phyloP scores from a whole-genome alignment of 2,113 vertebrate genomes.

The Rousettus leschenaultii region DNA sequence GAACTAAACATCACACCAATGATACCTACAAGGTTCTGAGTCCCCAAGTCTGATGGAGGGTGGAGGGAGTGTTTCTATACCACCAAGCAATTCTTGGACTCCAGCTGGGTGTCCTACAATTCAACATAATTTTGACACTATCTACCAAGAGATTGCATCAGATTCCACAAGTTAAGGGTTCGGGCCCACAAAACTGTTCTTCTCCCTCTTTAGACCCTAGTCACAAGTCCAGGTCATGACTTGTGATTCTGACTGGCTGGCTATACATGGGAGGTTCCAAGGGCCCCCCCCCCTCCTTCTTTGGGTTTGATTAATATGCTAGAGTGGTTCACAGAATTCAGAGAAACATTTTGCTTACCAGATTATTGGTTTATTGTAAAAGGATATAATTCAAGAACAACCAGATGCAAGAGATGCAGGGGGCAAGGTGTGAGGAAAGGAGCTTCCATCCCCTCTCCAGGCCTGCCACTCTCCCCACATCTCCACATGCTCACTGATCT shows the following conservation, averaged over 20 bases:
- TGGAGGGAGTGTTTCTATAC: not conserved
- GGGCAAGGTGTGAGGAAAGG: not conserved
- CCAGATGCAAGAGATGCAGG: not conserved
- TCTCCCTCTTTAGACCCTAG: not conserved
- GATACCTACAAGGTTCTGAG: not conserved
- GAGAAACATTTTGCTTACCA: not conserved
- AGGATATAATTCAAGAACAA: not conserved
- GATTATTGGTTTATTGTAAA: not conserved
- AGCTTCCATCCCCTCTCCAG: not conserved
- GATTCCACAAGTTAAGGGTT: not conserved
- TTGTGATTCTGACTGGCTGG: not conserved
- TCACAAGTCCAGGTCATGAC: not conserved
- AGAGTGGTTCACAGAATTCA: not conserved
- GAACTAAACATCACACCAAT: not conserved
- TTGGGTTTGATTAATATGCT: not conserved
- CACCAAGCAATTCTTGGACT: not conserved
- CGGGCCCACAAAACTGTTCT: not conserved
- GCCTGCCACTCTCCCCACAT: not conserved
- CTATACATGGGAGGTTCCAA: not conserved
- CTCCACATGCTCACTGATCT: not conserved
- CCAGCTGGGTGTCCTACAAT: not conserved
- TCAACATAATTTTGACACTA: not conserved
- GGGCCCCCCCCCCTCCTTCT: not conserved
- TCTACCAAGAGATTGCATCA: not conserved
- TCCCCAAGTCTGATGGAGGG: not conserved